Conservation (phyloP, 2,888 invertebrate species). For the Ophion costatus region DNA sequence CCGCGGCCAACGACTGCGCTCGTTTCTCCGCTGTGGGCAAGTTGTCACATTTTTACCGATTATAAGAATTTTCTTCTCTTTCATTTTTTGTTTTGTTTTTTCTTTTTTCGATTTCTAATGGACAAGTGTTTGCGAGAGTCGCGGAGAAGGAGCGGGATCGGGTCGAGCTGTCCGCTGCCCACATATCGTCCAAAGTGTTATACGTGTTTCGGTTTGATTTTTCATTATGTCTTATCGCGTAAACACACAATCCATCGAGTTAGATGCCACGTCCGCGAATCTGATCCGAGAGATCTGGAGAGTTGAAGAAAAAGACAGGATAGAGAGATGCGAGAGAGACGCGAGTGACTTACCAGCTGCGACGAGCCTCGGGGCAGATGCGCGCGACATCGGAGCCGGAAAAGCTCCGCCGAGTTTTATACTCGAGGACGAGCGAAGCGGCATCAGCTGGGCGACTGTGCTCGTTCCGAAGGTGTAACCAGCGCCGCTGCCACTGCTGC, state of each 20-base stretch:
- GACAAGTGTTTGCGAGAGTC: slow-evolving; percentile 46
- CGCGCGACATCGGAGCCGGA: slow-evolving; percentile 78
- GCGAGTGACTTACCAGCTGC: slow-evolving; percentile 83
- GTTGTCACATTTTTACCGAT: slow-evolving; percentile 64
- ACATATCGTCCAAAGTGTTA: slow-evolving; percentile 55
- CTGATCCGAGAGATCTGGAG: slow-evolving; percentile 53
- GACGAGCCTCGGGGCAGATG: slow-evolving; percentile 85
- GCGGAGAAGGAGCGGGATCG: slow-evolving; percentile 58
- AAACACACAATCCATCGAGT: slow-evolving; percentile 21
- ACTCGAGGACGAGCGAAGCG: slow-evolving; percentile 80
- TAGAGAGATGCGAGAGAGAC: slow-evolving; percentile 21
- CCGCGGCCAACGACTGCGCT: slow-evolving; percentile 82
- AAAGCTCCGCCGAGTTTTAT: slow-evolving; percentile 80
- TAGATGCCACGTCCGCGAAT: slow-evolving; percentile 30
- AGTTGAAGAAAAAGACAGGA: slow-evolving; percentile 47
- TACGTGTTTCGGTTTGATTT: slow-evolving; percentile 1
- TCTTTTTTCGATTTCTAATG: slow-evolving; percentile 14
- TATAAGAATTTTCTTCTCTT: slow-evolving; percentile 29
- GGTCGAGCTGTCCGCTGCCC: slow-evolving; percentile 49
- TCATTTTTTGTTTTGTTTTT: slow-evolving; percentile 24
- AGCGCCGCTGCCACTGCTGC: slow-evolving; percentile 21
- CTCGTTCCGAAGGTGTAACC: slow-evolving; percentile 74
- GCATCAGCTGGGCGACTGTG: slow-evolving; percentile 78
- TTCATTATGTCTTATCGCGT: slow-evolving; percentile 13
- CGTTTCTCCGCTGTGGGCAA: slow-evolving; percentile 84